Conservation (phyloP, 2,888 invertebrate species). For the Netelia fuscicornis region DNA sequence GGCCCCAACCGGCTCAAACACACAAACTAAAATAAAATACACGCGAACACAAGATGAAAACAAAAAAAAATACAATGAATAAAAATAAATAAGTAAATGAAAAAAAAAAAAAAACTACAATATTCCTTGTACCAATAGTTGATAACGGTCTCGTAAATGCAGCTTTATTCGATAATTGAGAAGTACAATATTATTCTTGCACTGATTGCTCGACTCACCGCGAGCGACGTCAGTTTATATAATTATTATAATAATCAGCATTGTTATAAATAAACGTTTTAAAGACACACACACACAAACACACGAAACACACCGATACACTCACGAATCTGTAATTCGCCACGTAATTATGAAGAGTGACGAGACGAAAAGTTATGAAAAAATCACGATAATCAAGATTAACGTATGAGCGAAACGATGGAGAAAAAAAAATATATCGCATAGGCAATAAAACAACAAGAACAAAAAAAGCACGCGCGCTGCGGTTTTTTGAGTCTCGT, state of each 20-base stretch:
- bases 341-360: slow-evolving; percentile 6
- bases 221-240: slow-evolving; percentile 46
- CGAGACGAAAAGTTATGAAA: slow-evolving; percentile 23
- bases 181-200: slow-evolving; percentile 60
- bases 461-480: slow-evolving; percentile 15
- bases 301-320: slow-evolving; percentile 15
- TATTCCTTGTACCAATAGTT: slow-evolving; percentile 36
- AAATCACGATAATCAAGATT: slow-evolving; percentile 44
- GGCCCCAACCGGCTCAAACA: slow-evolving; percentile 41
- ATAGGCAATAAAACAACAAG: not conserved
- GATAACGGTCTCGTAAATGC: slow-evolving; percentile 46
- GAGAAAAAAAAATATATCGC: slow-evolving; percentile 9
- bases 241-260: slow-evolving; percentile 56
- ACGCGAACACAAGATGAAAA: not conserved
- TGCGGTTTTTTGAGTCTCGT: slow-evolving; percentile 34
- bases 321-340: slow-evolving; percentile 12
- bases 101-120: not conserved
- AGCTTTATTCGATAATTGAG: slow-evolving; percentile 61
- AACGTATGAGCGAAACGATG: slow-evolving; percentile 23
- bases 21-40: slow-evolving; percentile 18
- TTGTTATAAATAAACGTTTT: slow-evolving; percentile 43
- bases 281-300: slow-evolving; percentile 7
- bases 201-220: slow-evolving; percentile 36
- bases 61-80: not conserved
- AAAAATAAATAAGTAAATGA: not conserved